These are phyloP conservation scores for Xenops minutus DNA, from an alignment of 2,797 vertebrate species.

Conservation along the genomic window DNA sequence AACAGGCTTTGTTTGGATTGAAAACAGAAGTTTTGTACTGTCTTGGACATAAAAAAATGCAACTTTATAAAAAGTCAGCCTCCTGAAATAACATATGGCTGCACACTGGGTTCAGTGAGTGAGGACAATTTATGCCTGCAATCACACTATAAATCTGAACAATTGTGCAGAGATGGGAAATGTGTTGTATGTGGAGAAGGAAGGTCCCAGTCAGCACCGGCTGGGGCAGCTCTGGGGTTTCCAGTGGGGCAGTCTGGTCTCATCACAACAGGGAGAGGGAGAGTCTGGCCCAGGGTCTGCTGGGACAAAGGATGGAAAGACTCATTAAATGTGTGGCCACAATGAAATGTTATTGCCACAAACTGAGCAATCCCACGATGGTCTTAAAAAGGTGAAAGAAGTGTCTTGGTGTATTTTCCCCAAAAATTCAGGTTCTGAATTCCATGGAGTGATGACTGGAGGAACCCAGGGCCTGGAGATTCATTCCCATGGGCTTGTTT, in stretches of 20 bases:
- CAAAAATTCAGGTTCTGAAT: not conserved
- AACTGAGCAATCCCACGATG: rapidly evolving
- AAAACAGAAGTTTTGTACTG: not conserved
- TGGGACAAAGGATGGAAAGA: rapidly evolving
- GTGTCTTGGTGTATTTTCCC: not conserved
- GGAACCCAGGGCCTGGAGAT: not conserved
- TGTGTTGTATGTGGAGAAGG: rapidly evolving
- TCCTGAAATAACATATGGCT: not conserved
- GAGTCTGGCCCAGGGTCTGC: rapidly evolving
- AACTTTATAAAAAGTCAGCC: not conserved
- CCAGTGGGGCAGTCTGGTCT: rapidly evolving
- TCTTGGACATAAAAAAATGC: not conserved
- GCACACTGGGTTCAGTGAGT: not conserved
- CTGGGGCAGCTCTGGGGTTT: not conserved
- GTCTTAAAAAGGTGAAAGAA: not conserved
- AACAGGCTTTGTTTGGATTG: not conserved
- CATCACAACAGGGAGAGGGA: not conserved
- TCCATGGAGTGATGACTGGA: rapidly evolving
- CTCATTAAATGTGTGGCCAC: rapidly evolving
- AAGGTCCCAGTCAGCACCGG: not conserved
- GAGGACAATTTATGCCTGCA: not conserved
- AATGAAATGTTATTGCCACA: rapidly evolving
- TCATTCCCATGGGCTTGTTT: not conserved
- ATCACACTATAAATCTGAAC: not conserved
- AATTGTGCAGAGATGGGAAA: not conserved